Evolutionary conservation across 2,113 vertebrate genomes (phyloP), one percentile per base, ranked within the genome.

Genomic region (rabbit (Oryctolagus cuniculus)): DNA sequence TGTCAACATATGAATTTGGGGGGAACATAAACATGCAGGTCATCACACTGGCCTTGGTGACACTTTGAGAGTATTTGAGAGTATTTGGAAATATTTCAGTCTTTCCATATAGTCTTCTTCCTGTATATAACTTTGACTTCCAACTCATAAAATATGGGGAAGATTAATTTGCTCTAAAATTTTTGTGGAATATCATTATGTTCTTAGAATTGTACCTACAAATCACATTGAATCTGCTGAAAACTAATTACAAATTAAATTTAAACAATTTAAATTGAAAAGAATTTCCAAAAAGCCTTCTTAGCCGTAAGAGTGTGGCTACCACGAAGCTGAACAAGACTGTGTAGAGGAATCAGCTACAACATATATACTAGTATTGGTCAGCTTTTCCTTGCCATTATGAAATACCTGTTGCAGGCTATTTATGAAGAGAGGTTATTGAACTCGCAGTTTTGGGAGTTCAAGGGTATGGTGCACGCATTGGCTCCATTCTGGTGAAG

Each of bases 51-150:
- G 31, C 24, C 64, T 2, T 22, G 22, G 58, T 10, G 3, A 34
- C 5, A 72, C 36, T 63, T 51, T 36, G 25, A 53, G 49, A 58
- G 75, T 61, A 38, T 3, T 16, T 36, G 22, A 53, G 49, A 58
- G 75, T 61, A 38, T 3, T 16, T 63, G 24, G n/a, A 27, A 7
- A 86, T 44, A 73, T 17, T 19, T 72, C 12, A 7, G 9, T 38
- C 3, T 77, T 38, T 16, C 22, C 5, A 3, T 24, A 55, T 2
- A 13, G 27, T 61, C 2, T 5, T 51, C 4, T 22, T 6, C 63
- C 0, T 2, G 17, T 7, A 13, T 34, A 7, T 2, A 89, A 34
- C 15, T 34, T 31, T 6, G 8, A 13, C 1, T 9, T 19, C 49
- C 19, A 31, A 27, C 44, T 77, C 55, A n/a, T 31, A 24, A 19